Conservation (phyloP, 1,140 invertebrate species). For the Ceratoteleas bidentatus region DNA sequence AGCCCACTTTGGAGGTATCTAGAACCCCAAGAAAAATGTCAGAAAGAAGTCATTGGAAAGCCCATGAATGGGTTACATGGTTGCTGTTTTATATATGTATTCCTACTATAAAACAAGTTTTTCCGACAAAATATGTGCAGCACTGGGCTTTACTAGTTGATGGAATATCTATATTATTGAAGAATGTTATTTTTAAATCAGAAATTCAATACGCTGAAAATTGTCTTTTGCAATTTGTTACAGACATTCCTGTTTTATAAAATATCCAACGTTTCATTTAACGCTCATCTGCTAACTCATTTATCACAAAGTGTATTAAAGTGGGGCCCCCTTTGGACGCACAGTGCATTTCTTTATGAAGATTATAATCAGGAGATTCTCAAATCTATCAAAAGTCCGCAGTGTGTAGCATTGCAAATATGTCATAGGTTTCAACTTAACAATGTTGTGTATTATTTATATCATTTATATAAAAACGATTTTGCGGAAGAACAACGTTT, state of each 20-base stretch:
- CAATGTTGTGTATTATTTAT: constrained; percentile 7
- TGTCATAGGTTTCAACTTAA: neutral
- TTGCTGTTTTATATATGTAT: constrained; percentile 65
- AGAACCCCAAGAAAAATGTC: constrained; percentile 59
- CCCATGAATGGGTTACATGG: constrained; percentile 68
- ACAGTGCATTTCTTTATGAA: constrained; percentile 9
- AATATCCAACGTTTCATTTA: constrained; percentile 48
- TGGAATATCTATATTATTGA: constrained; percentile 54
- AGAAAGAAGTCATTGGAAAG: constrained; percentile 68
- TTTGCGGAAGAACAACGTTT: constrained; percentile 18
- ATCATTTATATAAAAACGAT: constrained; percentile 3
- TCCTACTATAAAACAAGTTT: constrained; percentile 46
- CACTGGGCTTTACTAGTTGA: constrained; percentile 67
- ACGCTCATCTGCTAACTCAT: constrained; percentile 63
- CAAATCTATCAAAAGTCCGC: constrained; percentile 7
- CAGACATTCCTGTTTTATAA: constrained; percentile 56
- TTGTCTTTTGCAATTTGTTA: constrained; percentile 60
- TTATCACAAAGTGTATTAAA: constrained; percentile 41
- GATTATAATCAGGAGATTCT: constrained; percentile 39
- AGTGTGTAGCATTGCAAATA: neutral
- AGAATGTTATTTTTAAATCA: constrained; percentile 45
- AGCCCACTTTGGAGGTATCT: constrained; percentile 59
- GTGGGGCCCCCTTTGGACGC: constrained; percentile 52
- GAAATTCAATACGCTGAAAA: constrained; percentile 57
- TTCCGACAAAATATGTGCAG: constrained; percentile 45